Evolutionary conservation across 2,113 vertebrate species (phyloP), one percentile per base, ranked within the genome.

Genomic region (Cyprinodon brontotheroides): DNA sequence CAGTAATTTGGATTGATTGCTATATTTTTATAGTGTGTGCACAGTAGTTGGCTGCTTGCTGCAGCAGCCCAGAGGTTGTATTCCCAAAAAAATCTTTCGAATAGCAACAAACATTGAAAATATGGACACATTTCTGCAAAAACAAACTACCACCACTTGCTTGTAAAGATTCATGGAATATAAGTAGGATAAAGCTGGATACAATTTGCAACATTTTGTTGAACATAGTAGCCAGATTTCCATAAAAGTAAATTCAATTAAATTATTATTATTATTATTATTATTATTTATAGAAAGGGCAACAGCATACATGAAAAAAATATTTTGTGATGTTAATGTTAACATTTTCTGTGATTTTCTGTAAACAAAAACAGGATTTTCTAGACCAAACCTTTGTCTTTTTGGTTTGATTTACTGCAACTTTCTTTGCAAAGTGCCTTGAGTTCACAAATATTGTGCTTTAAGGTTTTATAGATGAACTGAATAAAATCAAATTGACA

Each of bases 1-100:
- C 65, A 48, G 43, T 45, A 15, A 48, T 67, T 67, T 48, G 64
- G 45, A 65, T 65, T 65, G 40, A 67, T 68, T 50, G 14, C 4
- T 68, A 29, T 45, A 48, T 68, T 68, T 68, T 37, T 38, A 68
- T 43, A 17, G 45, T 37, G 13, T 37, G 43, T 50, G 13, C 5
- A 14, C 14, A 37, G 45, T 22, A 14, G 48, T 67, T 37, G 3
- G 45, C 17, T 47, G 10, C 39, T 22, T n/a, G 63, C 41, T 65
- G n/a, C 38, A 64, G 29, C 41, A 45, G 64, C 41, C 64, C 45
- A 66, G 45, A 66, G 20, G 41, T 64, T 64, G 15, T 9, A 20
- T 12, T 47, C 22, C 8, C 37, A 37, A 57, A 13, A 50, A 37
- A 14, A 17, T 47, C 45, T 29, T 68, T 6, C 12, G 20, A n/a